Base-by-base conservation (phyloP, 2,113 vertebrate species). In the Antigone vipio region DNA sequence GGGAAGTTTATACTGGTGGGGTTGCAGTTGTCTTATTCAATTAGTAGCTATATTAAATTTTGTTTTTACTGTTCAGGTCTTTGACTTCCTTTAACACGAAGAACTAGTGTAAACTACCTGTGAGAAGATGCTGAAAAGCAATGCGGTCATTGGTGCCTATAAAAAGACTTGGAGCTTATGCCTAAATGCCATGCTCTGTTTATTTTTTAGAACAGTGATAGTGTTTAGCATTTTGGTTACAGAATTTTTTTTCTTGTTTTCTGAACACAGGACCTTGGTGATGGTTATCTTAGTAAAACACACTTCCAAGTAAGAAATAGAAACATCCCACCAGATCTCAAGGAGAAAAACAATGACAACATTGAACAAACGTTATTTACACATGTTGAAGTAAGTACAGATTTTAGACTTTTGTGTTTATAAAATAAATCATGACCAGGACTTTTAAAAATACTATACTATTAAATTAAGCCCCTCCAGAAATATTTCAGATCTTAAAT, bases 251-350 rank as follows among this genome's bases (percentile, higher is more conserved):
- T 91, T 97, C 76, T 87, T 77, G 50, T 71, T 94, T 87, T 94
- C 59, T 97, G 52, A 93, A 93, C 29, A 35, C 96, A 98, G 98
- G 98, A 98, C 74, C 89, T 75, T 92, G 80, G 85, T 92, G 98
- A 98, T 95, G 97, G 98, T 86, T 98, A 98, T 93, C 98, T 98
- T 92, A 97, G 94, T 95, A 98, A 98, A 97, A 98, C 74, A 58
- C 82, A 96, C 53, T 97, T 98, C 85, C 96, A 96, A 88, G 58
- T 97, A 55, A 97, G 91, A 95, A 95, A 62, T 5, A 84, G 66
- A 87, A 85, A 76, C 47, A 12, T 63, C 22, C 9, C 56, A 53
- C 49, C 87, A 93, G 83, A 83, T 62, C 72, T 72, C 22, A 52
- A 92, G 67, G 84, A 85, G 44, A 85, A 84, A 62, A 76, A 27